Percentiles rank a stretch among this genome's conserved stretches.
These are phyloP conservation scores for Seriola quinqueradiata DNA, from an alignment of 2,113 vertebrate species.

Conservation along the genomic window DNA sequence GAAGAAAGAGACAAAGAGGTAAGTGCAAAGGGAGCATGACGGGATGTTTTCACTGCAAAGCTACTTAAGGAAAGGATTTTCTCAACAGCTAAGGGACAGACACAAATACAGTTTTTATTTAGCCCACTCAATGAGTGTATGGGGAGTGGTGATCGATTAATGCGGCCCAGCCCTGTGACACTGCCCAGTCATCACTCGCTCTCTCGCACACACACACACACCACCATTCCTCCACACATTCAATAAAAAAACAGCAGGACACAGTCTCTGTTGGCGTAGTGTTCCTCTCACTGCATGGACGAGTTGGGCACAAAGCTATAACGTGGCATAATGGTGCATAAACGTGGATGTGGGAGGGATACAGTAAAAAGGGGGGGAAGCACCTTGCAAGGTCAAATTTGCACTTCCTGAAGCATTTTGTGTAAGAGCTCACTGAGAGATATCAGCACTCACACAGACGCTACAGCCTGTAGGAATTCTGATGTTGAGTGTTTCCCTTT, in stretches of 20 bases:
- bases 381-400: conserved; percentile 55
- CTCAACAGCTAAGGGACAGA: conserved; percentile 43
- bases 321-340: conserved; percentile 49
- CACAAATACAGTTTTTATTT: conserved; percentile 61
- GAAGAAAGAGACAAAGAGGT: conserved; percentile 12
- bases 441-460: conserved; percentile 50
- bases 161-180: conserved; percentile 48
- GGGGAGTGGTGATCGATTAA: conserved; percentile 66
- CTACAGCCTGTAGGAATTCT: conserved; percentile 39
- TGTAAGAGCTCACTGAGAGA: conserved; percentile 22
- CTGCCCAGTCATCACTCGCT: conserved; percentile 60
- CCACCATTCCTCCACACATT: not conserved
- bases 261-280: not conserved
- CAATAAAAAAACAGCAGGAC: conserved; percentile 30
- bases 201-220: not conserved
- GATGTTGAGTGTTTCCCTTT: conserved; percentile 34
- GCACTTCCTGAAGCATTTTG: conserved; percentile 30
- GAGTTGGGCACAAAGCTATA: conserved; percentile 35
- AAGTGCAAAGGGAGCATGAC: conserved; percentile 22
- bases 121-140: conserved; percentile 42
- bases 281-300: conserved; percentile 17
- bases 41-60: conserved; percentile 42
- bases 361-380: not conserved
- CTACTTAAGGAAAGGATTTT: conserved; percentile 49
- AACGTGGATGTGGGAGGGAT: conserved; percentile 11